Evolutionary conservation across 2,888 invertebrate genomes (phyloP), one percentile per base, ranked within the genome.

Genomic region (Lissocephala sabroskyi): DNA sequence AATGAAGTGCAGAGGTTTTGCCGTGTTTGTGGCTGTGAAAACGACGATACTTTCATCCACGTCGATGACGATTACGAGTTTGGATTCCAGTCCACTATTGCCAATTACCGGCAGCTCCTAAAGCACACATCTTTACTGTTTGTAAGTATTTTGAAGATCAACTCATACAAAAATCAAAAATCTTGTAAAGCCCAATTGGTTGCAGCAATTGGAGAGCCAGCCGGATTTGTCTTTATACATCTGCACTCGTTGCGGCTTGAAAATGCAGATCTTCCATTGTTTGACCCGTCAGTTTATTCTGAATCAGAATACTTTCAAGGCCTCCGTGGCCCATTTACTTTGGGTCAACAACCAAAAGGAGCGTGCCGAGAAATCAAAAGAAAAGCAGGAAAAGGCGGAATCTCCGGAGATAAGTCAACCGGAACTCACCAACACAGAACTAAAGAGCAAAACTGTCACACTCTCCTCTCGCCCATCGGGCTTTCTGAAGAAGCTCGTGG

Each of bases 41-140:
- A 49, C n/a, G 57, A 61, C 11, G 61, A 46, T 5, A 43, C 28
- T 11, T 53, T 61, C n/a, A 32, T 47, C 9, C 41, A 49, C 4
- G 1, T 61, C 40, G 53, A 61, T 1, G 28, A 16, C 0, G 7
- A 29, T 6, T 53, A 53, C 13, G 33, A 57, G 4, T 61, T 61
- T 26, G 60, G 57, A 13, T 61, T 61, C 9, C 57, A 60, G 0
- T 41, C 60, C 1, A 39, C 53, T 0, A 57, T 63, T 13, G 7
- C 13, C 40, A 40, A 9, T 43, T 61, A 49, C 18, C 58, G 61
- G 2, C 5, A 13, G 6, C 61, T 61, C 10, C 49, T 51, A 9
- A 53, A 61, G 40, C 60, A 50, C 18, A 49, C 53, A 2, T 61
- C 60, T 16, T 36, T 53, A 17, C 61, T 56, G 16, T 60, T 60